Percentiles rank a stretch among this genome's conserved stretches.
Conservation (phyloP, 2,113 vertebrate genomes). For the Oryzias curvinotus region DNA sequence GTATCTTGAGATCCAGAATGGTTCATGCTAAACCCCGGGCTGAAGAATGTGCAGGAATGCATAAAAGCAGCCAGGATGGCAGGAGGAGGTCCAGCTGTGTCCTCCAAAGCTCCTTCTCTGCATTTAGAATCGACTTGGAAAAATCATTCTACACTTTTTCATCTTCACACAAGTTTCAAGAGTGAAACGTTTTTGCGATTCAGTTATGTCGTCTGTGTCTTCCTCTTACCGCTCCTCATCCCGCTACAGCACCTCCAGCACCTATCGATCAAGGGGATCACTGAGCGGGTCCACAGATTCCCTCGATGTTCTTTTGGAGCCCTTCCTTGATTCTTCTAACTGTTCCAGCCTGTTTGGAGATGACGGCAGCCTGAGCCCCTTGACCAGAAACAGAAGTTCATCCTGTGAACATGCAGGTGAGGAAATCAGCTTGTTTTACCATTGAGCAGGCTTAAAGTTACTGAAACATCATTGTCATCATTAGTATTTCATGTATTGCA, state of each 20-base stretch:
- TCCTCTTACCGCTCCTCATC: conserved; percentile 66
- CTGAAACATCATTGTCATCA: too few species aligned
- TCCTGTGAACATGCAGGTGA: conserved; percentile 69
- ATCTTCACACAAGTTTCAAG: too few species aligned
- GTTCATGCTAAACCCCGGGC: conserved; percentile 27
- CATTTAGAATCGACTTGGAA: too few species aligned
- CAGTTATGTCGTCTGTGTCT: conserved; percentile 68
- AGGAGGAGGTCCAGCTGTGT: not conserved
- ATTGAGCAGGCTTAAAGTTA: too few species aligned
- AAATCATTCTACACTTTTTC: too few species aligned
- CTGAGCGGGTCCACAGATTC: conserved; percentile 36
- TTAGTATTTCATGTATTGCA: too few species aligned
- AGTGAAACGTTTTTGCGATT: not conserved
- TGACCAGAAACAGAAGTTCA: conserved; percentile 53
- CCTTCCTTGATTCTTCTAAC: conserved; percentile 55
- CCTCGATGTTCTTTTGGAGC: conserved; percentile 67
- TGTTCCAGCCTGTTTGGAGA: conserved; percentile 62
- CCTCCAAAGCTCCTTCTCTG: too few species aligned
- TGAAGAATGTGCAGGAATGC: conserved; percentile 37
- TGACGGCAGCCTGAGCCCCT: conserved; percentile 50
- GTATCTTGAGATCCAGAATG: conserved; percentile 4
- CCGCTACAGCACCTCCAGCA: conserved; percentile 69
- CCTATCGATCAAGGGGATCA: conserved; percentile 57
- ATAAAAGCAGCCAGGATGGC: conserved; percentile 9
- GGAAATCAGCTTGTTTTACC: not conserved